A percentile compares a stretch with the other conserved stretches of the same genome.
Conservation (phyloP, 2,888 invertebrate genomes). For the Oscheius sp. region DNA sequence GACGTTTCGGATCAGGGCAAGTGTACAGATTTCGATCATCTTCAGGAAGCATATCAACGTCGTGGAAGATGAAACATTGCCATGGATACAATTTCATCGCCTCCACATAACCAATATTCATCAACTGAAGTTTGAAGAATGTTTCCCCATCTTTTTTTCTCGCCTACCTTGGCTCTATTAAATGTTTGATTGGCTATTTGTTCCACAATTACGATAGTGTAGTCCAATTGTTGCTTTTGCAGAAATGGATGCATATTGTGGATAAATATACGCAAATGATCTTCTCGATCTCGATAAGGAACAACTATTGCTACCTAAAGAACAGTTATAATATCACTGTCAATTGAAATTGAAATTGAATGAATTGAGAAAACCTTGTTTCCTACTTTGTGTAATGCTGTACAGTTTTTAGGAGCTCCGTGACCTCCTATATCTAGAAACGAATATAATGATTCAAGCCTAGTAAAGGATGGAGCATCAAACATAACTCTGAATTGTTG, state of each 20-base stretch:
- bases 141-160: too few relatives aligned
- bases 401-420: slow-evolving; percentile 79
- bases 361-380: too few relatives aligned
- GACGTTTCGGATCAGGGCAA: slow-evolving; percentile 62
- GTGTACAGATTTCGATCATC: slow-evolving; percentile 70
- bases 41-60: slow-evolving; percentile 71
- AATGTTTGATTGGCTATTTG: slow-evolving; percentile 77
- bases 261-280: slow-evolving; percentile 78
- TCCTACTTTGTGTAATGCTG: slow-evolving; percentile 77
- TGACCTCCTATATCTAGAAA: slow-evolving; percentile 85
- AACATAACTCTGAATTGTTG: slow-evolving; percentile 60
- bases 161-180: slow-evolving; percentile 81
- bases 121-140: slow-evolving; percentile 76
- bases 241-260: slow-evolving; percentile 92
- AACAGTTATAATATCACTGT: neutral
- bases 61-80: slow-evolving; percentile 72
- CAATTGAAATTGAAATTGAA: too few relatives aligned
- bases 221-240: slow-evolving; percentile 89
- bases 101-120: slow-evolving; percentile 94
- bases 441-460: slow-evolving; percentile 74
- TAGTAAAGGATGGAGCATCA: slow-evolving; percentile 74
- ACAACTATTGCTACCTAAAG: slow-evolving; percentile 81
- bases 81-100: slow-evolving; percentile 77
- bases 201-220: slow-evolving; percentile 91
- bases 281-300: slow-evolving; percentile 78